These are phyloP conservation scores for Campoplex capitator DNA, from an alignment of 2,888 invertebrate genomes.

Conservation along the genomic window DNA sequence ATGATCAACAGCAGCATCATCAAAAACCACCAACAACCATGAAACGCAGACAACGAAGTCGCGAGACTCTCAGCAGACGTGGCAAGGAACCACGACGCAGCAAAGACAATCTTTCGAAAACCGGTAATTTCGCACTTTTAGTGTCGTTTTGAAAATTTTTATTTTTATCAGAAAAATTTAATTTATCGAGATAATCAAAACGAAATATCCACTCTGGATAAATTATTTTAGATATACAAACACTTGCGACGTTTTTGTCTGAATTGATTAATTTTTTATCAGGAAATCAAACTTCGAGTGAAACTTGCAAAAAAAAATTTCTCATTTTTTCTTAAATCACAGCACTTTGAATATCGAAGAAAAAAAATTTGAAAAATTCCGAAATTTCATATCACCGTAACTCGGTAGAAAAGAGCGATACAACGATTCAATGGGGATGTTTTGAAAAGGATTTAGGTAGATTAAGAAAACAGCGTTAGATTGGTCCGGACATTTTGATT, in stretches of 20 bases:
- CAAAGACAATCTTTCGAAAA: conserved; percentile 82
- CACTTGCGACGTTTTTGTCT: neutral
- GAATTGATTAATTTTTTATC: neutral
- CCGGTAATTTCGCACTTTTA: conserved; percentile 72
- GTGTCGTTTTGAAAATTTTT: neutral
- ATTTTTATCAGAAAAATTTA: neutral
- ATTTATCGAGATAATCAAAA: neutral
- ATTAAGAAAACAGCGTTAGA: neutral
- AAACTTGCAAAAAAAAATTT: neutral
- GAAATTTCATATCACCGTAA: neutral
- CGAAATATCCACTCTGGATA: too few relatives aligned
- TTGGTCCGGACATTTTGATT: neutral
- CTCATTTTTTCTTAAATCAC: neutral
- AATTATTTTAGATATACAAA: neutral
- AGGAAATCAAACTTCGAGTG: neutral
- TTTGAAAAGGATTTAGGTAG: neutral
- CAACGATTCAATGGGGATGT: neutral
- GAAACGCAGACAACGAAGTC: conserved; percentile 83
- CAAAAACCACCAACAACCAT: conserved; percentile 81
- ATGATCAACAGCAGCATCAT: conserved; percentile 88
- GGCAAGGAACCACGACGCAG: conserved; percentile 80
- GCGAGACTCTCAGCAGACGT: conserved; percentile 81
- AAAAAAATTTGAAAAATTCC: neutral
- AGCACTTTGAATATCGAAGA: neutral
- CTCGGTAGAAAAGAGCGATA: neutral